phyloP scores from a whole-genome alignment of 2,888 invertebrate species.

The Brachypterus glaber region DNA sequence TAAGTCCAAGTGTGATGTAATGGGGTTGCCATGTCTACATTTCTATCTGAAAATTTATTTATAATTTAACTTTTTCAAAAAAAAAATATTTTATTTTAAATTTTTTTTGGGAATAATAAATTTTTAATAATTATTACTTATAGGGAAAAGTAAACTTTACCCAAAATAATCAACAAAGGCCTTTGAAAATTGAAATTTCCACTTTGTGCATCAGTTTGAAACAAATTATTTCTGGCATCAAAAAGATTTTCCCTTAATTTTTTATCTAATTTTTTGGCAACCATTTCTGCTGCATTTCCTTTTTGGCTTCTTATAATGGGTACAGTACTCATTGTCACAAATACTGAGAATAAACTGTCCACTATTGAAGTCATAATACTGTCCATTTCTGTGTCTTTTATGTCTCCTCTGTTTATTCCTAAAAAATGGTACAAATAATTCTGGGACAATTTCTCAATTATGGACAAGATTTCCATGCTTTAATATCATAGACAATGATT shows the following conservation, averaged over 20 bases:
- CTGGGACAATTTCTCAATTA: no score
- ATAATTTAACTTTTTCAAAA: not conserved
- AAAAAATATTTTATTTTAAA: no score
- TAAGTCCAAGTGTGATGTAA: constrained; percentile 99
- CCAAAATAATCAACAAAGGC: constrained; percentile 84
- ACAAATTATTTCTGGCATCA: constrained; percentile 93
- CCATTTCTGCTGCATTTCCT: constrained; percentile 98
- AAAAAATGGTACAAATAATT: constrained; percentile 32
- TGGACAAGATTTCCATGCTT: no score
- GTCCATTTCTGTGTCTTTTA: constrained; percentile 93
- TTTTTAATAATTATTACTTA: not conserved
- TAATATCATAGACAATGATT: no score
- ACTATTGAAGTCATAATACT: constrained; percentile 87
- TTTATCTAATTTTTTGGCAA: constrained; percentile 92
- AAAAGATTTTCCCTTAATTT: constrained; percentile 93
- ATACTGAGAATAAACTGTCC: constrained; percentile 93
- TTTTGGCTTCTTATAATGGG: constrained; percentile 88
- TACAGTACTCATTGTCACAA: constrained; percentile 89
- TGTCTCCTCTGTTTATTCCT: constrained; percentile 90
- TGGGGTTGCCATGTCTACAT: constrained; percentile 94
- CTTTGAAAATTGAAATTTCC: constrained; percentile 82
- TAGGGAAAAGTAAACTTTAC: not conserved
- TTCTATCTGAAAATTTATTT: constrained; percentile 49
- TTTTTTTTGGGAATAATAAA: not conserved
- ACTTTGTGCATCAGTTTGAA: constrained; percentile 73